These are phyloP conservation scores for Buceros bicornis DNA, from an alignment of 2,797 vertebrate species.

Conservation along the genomic window DNA sequence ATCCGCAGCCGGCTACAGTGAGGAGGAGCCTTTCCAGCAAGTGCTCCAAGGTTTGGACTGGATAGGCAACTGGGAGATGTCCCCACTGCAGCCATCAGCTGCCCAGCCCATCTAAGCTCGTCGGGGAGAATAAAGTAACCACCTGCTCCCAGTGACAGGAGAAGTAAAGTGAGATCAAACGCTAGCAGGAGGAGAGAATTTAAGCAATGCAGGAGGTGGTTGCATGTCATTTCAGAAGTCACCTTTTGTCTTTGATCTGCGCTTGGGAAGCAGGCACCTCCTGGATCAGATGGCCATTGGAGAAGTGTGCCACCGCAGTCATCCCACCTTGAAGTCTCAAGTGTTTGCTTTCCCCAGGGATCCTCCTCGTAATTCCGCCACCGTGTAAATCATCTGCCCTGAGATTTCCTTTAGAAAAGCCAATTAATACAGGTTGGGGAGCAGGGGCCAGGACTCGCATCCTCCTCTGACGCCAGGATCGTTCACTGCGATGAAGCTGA, in stretches of 20 bases:
- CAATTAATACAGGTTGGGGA: not conserved
- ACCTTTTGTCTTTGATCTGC: constrained; percentile 79
- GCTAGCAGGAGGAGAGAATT: constrained; percentile 65
- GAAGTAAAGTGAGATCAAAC: constrained; percentile 67
- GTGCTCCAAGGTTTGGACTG: not conserved
- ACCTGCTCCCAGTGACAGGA: constrained; percentile 64
- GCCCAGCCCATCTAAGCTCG: constrained; percentile 59
- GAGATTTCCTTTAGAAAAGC: constrained; percentile 43
- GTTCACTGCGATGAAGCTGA: not conserved
- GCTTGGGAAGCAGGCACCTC: constrained; percentile 61
- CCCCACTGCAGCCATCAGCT: constrained; percentile 4
- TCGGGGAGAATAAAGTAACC: constrained; percentile 50
- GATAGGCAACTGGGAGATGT: not conserved
- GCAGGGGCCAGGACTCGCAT: not conserved
- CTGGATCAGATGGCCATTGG: constrained; percentile 68
- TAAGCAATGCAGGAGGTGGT: constrained; percentile 60
- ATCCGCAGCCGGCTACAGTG: not conserved
- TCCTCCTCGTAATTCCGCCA: constrained; percentile 52
- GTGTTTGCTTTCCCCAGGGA: constrained; percentile 77
- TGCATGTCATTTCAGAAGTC: constrained; percentile 75
- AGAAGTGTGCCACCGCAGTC: constrained; percentile 72
- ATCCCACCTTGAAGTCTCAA: constrained; percentile 76
- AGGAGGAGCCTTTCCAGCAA: not conserved
- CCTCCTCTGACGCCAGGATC: not conserved
- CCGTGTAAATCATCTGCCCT: constrained; percentile 48